These are phyloP conservation scores for Metopia argyrocephala DNA, from an alignment of 2,888 invertebrate genomes.

Conservation along the genomic window DNA sequence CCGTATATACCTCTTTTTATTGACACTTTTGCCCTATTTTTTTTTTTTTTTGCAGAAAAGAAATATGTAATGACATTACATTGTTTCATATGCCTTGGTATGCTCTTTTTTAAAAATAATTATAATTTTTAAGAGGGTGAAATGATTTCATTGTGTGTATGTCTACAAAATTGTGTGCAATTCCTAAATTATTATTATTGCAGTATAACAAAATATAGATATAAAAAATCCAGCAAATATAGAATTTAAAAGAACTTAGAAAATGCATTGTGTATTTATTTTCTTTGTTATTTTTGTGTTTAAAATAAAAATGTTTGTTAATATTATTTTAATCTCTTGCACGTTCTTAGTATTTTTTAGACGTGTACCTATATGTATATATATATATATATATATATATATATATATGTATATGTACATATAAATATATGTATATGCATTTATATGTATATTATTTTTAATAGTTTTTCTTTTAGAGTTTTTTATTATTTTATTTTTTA, in stretches of 20 bases:
- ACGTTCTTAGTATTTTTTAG: conserved; percentile 28
- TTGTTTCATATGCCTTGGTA: too few species aligned
- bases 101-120: too few species aligned
- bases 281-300: conserved; percentile 6
- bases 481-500: conserved; percentile 28
- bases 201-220: conserved; percentile 1
- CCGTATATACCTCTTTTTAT: too few species aligned
- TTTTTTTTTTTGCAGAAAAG: too few species aligned
- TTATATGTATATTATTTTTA: conserved; percentile 27
- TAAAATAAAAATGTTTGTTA: conserved; percentile 46
- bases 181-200: conserved; percentile 4
- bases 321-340: conserved; percentile 57
- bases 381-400: conserved; percentile 39
- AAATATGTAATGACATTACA: too few species aligned
- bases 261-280: conserved; percentile 46
- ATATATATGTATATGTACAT: conserved; percentile 45
- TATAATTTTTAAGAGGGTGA: too few species aligned
- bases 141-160: conserved; percentile 10
- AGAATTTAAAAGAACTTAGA: conserved; percentile 15
- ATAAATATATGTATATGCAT: conserved; percentile 33
- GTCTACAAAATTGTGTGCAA: conserved; percentile 26
- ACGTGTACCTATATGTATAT: conserved; percentile 15
- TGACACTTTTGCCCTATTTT: too few species aligned
- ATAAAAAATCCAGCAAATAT: neutral
- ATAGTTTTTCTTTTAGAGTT: conserved; percentile 14